Evolutionary conservation across 2,797 vertebrate genomes (phyloP).

Genomic region (Phalanger gymnotis): DNA sequence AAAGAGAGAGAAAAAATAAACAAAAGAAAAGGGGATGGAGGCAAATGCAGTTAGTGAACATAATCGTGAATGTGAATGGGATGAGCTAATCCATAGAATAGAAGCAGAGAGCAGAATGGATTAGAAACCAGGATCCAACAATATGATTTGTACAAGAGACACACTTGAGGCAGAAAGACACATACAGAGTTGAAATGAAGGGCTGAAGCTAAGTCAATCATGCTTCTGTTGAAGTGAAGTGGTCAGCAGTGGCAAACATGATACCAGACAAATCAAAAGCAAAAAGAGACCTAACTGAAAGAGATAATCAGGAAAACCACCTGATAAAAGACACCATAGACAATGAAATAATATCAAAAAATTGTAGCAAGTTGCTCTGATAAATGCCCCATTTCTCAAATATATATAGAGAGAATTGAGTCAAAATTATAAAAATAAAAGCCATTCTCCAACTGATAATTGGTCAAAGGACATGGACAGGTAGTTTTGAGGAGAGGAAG

Average conservation of each 20-base stretch:
- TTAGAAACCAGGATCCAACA: background rate
- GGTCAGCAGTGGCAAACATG: background rate
- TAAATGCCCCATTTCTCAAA: background rate
- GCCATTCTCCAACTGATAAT: background rate
- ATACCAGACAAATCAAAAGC: background rate
- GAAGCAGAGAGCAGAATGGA: background rate
- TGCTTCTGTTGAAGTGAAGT: background rate
- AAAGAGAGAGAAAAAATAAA: background rate
- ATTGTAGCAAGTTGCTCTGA: background rate
- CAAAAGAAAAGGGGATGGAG: background rate
- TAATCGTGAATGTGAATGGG: background rate
- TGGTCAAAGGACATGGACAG: background rate
- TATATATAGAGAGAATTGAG: background rate
- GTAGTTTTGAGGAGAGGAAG: background rate
- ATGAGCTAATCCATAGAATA: background rate
- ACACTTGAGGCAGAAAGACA: background rate
- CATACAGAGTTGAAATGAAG: background rate
- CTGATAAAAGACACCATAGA: background rate
- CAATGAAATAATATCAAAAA: background rate
- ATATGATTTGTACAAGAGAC: background rate
- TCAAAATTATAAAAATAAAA: background rate
- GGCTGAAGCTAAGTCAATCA: background rate
- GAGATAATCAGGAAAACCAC: background rate
- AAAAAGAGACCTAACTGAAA: background rate
- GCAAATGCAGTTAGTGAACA: background rate